These are phyloP conservation scores for Leptinotarsa peninsularis DNA, from an alignment of 2,888 invertebrate genomes.

Conservation along the genomic window DNA sequence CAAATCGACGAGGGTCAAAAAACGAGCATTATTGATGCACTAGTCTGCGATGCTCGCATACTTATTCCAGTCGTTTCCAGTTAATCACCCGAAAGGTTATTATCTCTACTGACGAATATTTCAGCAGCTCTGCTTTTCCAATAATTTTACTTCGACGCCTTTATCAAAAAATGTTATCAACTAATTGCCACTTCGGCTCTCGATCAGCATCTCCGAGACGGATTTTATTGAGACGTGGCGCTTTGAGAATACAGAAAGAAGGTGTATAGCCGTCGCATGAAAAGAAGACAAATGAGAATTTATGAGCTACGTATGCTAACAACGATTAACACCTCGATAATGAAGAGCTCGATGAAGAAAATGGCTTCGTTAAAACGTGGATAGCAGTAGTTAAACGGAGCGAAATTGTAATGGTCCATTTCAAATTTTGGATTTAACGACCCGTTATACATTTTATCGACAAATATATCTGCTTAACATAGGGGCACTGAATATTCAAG, in stretches of 20 bases:
- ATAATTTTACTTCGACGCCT: background rate
- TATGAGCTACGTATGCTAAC: constrained; percentile 36
- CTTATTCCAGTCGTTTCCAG: background rate
- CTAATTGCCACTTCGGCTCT: constrained; percentile 15
- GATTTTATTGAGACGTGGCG: constrained; percentile 19
- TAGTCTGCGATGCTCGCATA: too few relatives aligned
- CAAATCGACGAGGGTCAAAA: too few relatives aligned
- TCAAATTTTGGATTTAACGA: constrained; percentile 18
- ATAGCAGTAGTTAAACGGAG: constrained; percentile 4
- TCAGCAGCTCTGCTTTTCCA: background rate
- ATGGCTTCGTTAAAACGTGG: constrained; percentile 9
- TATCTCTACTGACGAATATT: background rate
- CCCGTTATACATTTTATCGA: background rate
- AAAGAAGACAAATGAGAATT: constrained; percentile 36
- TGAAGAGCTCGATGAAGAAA: constrained; percentile 26
- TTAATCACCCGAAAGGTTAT: background rate
- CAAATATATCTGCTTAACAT: background rate
- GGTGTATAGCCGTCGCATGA: constrained; percentile 19
- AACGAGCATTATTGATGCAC: too few relatives aligned
- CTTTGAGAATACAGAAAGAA: constrained; percentile 2
- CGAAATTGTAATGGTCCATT: constrained; percentile 15
- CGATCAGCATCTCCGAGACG: constrained; percentile 3
- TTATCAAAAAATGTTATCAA: constrained; percentile 9
- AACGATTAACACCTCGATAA: constrained; percentile 31
- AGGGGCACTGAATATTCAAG: background rate